phyloP scores from a whole-genome alignment of 2,113 vertebrate genomes.

The Centrocercus urophasianus region DNA sequence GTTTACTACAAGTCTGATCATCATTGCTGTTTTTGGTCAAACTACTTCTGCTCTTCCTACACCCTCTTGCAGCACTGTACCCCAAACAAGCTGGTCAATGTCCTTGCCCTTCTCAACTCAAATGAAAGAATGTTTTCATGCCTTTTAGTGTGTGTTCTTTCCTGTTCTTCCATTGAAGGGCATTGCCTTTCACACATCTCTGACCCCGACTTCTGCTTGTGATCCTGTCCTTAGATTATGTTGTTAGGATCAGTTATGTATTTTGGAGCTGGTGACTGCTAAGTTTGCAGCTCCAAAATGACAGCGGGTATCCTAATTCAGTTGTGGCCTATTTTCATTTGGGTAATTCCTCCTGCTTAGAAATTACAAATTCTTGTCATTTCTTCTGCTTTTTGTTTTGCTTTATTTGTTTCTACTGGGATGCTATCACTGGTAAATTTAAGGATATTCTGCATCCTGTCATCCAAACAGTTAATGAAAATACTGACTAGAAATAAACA shows the following conservation, averaged over 20 bases:
- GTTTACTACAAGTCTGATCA: neutral
- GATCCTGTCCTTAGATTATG: neutral
- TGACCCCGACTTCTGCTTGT: neutral
- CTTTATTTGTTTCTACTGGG: neutral
- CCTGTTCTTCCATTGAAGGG: neutral
- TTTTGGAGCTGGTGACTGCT: neutral
- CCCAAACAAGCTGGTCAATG: accelerated
- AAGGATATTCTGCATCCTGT: neutral
- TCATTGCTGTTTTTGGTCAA: neutral
- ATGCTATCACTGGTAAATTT: neutral
- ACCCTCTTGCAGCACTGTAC: neutral
- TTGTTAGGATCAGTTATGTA: neutral
- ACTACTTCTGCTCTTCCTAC: neutral
- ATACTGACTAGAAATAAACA: neutral
- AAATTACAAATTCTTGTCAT: neutral
- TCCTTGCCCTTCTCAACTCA: accelerated
- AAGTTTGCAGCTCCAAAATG: neutral
- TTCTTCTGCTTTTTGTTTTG: neutral
- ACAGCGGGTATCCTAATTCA: neutral
- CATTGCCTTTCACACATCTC: neutral
- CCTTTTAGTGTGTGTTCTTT: neutral
- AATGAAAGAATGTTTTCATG: neutral
- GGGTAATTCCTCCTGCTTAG: neutral
- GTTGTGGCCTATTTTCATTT: neutral
- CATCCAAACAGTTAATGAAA: neutral